Evolutionary conservation across 2,888 invertebrate genomes (phyloP).

Genomic region (Trichogramma dendrolimi): DNA sequence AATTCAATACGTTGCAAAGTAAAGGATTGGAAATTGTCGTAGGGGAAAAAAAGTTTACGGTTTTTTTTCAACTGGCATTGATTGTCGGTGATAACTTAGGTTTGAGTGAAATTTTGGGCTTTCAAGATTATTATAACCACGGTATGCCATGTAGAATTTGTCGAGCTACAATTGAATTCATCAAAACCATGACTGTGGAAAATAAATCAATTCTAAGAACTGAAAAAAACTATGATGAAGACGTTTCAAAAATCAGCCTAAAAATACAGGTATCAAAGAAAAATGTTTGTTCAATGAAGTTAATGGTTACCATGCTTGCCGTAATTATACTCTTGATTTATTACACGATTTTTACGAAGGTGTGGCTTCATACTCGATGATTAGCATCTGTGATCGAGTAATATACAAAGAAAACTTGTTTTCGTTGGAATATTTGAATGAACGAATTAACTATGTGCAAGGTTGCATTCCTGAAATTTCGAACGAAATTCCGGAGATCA

Average conservation of each 20-base stretch:
- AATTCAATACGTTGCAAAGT: conserved; percentile 12
- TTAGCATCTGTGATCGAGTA: neutral
- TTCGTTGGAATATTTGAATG: neutral
- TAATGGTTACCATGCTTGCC: neutral
- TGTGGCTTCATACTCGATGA: neutral
- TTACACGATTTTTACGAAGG: conserved; percentile 8
- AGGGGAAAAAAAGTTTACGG: neutral
- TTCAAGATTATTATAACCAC: conserved; percentile 21
- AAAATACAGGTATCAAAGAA: neutral
- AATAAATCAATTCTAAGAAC: conserved; percentile 7
- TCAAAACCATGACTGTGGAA: conserved; percentile 6
- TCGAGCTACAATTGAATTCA: neutral
- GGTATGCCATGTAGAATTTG: conserved; percentile 7
- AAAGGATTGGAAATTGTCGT: conserved; percentile 9
- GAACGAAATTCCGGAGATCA: too few species aligned
- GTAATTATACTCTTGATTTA: neutral
- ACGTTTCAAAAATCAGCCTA: neutral
- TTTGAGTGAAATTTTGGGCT: conserved; percentile 26
- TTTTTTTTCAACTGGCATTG: conserved; percentile 11
- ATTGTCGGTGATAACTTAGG: too few species aligned
- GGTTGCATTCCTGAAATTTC: too few species aligned
- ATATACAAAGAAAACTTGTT: neutral
- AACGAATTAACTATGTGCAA: neutral
- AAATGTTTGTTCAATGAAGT: neutral
- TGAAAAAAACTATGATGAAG: neutral